These are phyloP conservation scores for Notechis scutatus DNA, from an alignment of 2,113 vertebrate genomes.

Conservation along the genomic window DNA sequence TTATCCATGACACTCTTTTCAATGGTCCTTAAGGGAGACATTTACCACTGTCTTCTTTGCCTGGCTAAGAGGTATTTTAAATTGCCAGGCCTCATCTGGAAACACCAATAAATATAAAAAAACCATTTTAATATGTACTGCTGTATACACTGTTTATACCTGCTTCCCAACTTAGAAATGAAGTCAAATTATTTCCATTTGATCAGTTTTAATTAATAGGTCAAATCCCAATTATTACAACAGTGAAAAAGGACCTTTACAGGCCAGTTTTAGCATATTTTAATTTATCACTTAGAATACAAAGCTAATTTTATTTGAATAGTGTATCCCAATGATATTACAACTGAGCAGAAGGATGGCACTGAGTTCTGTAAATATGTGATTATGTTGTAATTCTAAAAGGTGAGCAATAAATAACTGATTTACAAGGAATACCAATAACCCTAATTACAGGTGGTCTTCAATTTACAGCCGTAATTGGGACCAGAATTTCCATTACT, in stretches of 20 bases:
- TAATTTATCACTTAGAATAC: not conserved
- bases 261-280: not conserved
- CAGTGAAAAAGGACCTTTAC: not conserved
- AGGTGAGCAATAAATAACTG: not conserved
- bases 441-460: not conserved
- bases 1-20: conserved; percentile 16
- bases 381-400: not conserved
- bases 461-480: not conserved
- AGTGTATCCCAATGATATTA: not conserved
- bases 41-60: not conserved
- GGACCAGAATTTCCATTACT: not conserved
- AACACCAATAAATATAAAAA: not conserved
- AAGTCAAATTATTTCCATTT: not conserved
- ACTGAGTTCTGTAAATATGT: not conserved
- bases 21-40: not conserved
- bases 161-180: not conserved
- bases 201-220: not conserved
- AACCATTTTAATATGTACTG: not conserved
- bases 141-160: not conserved
- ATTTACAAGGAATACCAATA: not conserved
- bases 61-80: not conserved
- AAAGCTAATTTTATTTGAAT: not conserved
- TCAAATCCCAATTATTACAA: not conserved
- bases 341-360: not conserved
- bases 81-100: not conserved